Evolutionary conservation across 92 coral and sea anemone genomes (phyloP), one percentile per base, ranked within the genome.

Genomic region (Ricordea florida): DNA sequence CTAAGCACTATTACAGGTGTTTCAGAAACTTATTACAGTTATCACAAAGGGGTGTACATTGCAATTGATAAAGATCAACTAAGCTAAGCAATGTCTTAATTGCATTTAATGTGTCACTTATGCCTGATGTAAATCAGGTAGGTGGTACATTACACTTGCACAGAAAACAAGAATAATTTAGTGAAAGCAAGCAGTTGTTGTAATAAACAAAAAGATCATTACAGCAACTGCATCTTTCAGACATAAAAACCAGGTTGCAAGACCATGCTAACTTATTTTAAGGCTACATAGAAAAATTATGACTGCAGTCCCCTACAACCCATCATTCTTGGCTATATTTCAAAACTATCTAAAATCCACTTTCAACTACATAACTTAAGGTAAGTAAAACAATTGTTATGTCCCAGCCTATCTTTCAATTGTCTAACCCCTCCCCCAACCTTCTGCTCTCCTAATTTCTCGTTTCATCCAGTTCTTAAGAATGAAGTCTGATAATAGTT

Each of bases 11-110:
- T 45, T 31, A 66, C 73, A 66, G 57, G 73, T 15, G 73, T 66
- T 66, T 42, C 73, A 66, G 73, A 66, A 45, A 66, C 73, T 6
- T 66, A 66, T 38, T 66, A 66, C 47, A 66, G 73, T 44, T 66
- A 66, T 45, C 73, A 44, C 55, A 66, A 66, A 47, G 73, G 50
- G 26, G 32, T 40, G 31, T 66, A 66, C 73, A 9, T 66, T 34
- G 57, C 73, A 66, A 45, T 66, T 38, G 38, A 66, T 29, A 66
- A 66, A 45, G 50, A 44, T 44, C 31, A 66, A 66, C 27, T 66
- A 34, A 66, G 35, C 43, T 66, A 45, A 45, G 3, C 58, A 44
- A 17, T 47, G 22, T 28, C 73, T 23, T n/a, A n/a, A n/a, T 29
- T 57, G 64, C 43, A 57, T 35, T 5, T 30, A 57, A 57, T 3